Percentiles rank a stretch among this genome's conserved stretches.
phyloP scores from a whole-genome alignment of 2,113 vertebrate species.

The Rousettus leschenaultii region DNA sequence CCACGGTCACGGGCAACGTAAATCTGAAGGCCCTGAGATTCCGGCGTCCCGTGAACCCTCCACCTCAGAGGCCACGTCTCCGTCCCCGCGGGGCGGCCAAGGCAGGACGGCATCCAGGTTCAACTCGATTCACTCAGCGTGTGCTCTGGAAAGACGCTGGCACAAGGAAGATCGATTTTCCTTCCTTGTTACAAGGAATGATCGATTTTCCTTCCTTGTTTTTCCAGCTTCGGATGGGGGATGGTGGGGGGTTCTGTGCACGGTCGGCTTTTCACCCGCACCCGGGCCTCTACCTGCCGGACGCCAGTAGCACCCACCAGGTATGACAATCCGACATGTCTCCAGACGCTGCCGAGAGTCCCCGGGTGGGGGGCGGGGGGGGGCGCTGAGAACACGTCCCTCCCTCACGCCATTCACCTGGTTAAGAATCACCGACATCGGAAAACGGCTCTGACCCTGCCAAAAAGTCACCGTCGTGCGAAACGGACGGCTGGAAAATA shows the following conservation, averaged over 20 bases:
- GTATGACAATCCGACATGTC: not conserved
- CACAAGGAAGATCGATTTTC: not conserved
- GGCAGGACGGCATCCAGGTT: not conserved
- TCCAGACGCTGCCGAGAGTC: not conserved
- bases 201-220: not conserved
- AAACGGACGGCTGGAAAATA: not conserved
- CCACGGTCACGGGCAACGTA: not conserved
- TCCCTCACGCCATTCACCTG: not conserved
- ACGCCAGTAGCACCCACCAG: too few relatives aligned
- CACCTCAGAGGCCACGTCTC: not conserved
- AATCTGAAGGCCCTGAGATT: not conserved
- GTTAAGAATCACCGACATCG: not conserved
- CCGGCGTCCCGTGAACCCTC: not conserved
- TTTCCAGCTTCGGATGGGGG: not conserved
- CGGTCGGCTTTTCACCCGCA: rapidly evolving
- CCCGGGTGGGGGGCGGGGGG: rapidly evolving
- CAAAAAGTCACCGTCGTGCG: not conserved
- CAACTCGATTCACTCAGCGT: too few relatives aligned
- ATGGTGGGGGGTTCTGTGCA: rapidly evolving
- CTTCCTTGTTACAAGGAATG: not conserved
- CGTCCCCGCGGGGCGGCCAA: not conserved
- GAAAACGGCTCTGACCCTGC: not conserved
- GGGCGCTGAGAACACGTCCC: not conserved
- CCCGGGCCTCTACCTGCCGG: not conserved
- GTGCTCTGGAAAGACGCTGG: not conserved